Evolutionary conservation across 2,113 vertebrate species (phyloP).

Genomic region (Stegostoma tigrinum): DNA sequence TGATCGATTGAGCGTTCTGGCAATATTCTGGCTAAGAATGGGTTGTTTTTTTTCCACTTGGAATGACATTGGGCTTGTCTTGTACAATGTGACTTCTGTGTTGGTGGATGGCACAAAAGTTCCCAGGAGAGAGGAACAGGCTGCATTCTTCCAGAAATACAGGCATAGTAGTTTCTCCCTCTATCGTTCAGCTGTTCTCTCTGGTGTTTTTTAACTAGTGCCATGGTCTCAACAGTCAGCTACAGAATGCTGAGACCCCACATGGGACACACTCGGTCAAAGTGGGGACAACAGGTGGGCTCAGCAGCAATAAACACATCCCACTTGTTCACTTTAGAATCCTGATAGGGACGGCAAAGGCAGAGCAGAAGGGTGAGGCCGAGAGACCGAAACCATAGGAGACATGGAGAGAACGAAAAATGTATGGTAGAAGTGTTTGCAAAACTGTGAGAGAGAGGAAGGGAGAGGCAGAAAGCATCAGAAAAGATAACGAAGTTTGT

Average conservation of each 20-base stretch:
- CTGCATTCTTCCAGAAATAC: slow-evolving; percentile 12
- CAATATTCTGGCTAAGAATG: background rate
- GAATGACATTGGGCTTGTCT: background rate
- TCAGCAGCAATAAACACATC: background rate
- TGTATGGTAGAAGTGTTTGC: background rate
- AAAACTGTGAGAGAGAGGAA: background rate
- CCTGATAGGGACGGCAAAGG: background rate
- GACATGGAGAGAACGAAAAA: background rate
- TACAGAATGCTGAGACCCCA: slow-evolving; percentile 16
- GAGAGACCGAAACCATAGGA: background rate
- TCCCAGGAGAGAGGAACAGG: background rate
- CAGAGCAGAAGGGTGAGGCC: background rate
- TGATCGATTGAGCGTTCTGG: background rate
- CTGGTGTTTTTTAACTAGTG: slow-evolving; percentile 16
- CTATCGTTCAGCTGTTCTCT: slow-evolving; percentile 19
- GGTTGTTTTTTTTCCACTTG: background rate
- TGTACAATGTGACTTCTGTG: slow-evolving; percentile 14
- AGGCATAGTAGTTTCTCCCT: background rate
- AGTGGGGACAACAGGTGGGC: background rate
- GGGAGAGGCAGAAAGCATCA: background rate
- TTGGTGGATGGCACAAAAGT: background rate
- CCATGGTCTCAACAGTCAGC: background rate
- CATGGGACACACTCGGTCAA: background rate
- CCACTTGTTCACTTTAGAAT: slow-evolving; percentile 14
- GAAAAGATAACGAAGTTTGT: background rate